Base-by-base conservation (phyloP, 2,113 vertebrate genomes). In the Nematolebias whitei region DNA sequence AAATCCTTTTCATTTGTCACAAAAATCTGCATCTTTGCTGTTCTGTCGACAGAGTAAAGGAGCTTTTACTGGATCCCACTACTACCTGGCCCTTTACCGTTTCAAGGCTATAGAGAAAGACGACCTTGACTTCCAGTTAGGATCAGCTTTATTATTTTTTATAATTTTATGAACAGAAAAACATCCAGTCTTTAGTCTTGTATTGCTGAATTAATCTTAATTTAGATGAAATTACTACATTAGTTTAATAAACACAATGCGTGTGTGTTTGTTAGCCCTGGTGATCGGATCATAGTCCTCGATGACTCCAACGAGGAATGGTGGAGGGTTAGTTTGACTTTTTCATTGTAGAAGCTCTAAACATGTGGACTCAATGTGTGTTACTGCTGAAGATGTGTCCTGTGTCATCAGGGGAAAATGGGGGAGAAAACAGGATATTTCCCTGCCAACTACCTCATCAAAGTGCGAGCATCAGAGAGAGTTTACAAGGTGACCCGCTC, bases 251-350 rank as follows among this genome's bases (percentile, higher is more conserved):
- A 45, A 9, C 18, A 45, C 3, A 45, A n/a, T 14, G 15, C 5
- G 1, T 54, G 26, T 83, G 20, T 74, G 38, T 72, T 20, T 71
- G 14, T 13, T 71, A 99, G 97, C 63, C 96, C 97, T 0, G 98
- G 98, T 38, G 97, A 99, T 89, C 95, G 96, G 74, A 95, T 99
- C 89, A 95, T 93, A 0, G 96, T 99, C 35, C 91, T 98, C 9
- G 98, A 99, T 56, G 98, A 99, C 87, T 98, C 98, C 86, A 99
- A 99, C 57, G 98, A 99, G 79, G 97, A 99, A 75, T 99, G 98
- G 98, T 99, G 98, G 97, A 89, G 96, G 91, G 98, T 99, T 83
- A 94, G 94, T 85, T 44, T 12, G 52, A 20, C 12, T 14, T 58
- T 15, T n/a, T 19, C 1, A 44, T 8, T n/a, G 47, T 23, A 23